Evolutionary conservation across 2,113 vertebrate species (phyloP).

Genomic region (Halcyon malimbica): DNA sequence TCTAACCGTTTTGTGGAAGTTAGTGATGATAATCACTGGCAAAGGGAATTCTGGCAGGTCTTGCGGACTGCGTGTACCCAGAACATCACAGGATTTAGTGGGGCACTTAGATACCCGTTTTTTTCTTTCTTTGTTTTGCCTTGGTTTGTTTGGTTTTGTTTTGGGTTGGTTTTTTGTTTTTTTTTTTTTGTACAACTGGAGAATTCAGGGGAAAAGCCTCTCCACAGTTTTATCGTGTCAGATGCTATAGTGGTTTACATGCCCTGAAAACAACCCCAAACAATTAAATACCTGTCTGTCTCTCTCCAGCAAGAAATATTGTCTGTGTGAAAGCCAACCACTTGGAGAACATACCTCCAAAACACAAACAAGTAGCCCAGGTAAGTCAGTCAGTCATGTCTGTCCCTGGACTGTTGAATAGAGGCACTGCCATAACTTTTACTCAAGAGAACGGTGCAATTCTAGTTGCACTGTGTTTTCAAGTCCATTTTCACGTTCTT

Average conservation of each 20-base stretch:
- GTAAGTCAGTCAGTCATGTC: conserved; percentile 20
- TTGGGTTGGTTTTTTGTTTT: no score
- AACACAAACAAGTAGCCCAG: conserved; percentile 82
- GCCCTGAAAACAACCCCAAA: background rate
- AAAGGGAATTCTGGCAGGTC: background rate
- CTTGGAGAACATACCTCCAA: conserved; percentile 80
- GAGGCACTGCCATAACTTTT: background rate
- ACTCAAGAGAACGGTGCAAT: background rate
- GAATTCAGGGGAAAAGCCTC: background rate
- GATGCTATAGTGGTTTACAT: background rate
- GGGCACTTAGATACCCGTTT: background rate
- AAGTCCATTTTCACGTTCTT: background rate
- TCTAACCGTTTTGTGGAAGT: background rate
- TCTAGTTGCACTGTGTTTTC: background rate
- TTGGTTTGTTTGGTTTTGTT: no score
- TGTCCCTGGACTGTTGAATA: background rate
- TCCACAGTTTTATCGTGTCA: background rate
- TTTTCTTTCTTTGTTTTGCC: no score
- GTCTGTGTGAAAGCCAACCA: conserved; percentile 79
- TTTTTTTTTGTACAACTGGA: no score
- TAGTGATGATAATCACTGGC: background rate
- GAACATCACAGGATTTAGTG: background rate
- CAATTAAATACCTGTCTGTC: background rate
- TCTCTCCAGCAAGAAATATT: conserved; percentile 71
- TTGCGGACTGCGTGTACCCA: background rate